Conservation (phyloP, 1,140 invertebrate species). For the Drosophila funebris region DNA sequence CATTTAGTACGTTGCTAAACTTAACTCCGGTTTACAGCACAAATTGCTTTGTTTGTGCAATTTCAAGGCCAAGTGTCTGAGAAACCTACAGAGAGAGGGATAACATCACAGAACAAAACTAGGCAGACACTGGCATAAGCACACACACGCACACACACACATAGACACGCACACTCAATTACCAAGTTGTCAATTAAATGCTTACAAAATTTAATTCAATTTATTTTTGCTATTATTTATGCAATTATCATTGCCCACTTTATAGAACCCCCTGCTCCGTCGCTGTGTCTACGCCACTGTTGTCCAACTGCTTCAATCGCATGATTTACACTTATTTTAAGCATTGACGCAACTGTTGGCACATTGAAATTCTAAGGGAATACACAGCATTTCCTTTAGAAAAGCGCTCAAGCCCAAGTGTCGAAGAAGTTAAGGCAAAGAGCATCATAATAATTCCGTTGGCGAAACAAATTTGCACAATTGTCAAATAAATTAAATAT, state of each 20-base stretch:
- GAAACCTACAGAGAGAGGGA: slow-evolving; percentile 3
- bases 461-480: slow-evolving; percentile 45
- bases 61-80: slow-evolving; percentile 62
- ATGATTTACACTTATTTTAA: slow-evolving; percentile 33
- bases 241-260: slow-evolving; percentile 43
- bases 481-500: slow-evolving; percentile 26
- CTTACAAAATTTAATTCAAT: slow-evolving; percentile 63
- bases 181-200: slow-evolving; percentile 71
- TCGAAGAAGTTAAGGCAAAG: slow-evolving; percentile 7
- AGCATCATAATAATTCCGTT: slow-evolving; percentile 34
- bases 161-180: not conserved
- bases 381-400: slow-evolving; percentile 35
- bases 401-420: too few relatives aligned
- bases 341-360: slow-evolving; percentile 24
- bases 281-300: not conserved
- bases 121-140: not conserved
- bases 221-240: slow-evolving; percentile 20
- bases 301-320: not conserved
- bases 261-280: slow-evolving; percentile 3
- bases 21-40: slow-evolving; percentile 40
- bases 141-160: slow-evolving; percentile 1
- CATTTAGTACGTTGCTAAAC: slow-evolving; percentile 28
- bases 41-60: slow-evolving; percentile 41
- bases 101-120: slow-evolving; percentile 57
- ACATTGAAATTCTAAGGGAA: slow-evolving; percentile 42